phyloP scores from a whole-genome alignment of 2,113 vertebrate genomes.

The Stercorarius parasiticus region DNA sequence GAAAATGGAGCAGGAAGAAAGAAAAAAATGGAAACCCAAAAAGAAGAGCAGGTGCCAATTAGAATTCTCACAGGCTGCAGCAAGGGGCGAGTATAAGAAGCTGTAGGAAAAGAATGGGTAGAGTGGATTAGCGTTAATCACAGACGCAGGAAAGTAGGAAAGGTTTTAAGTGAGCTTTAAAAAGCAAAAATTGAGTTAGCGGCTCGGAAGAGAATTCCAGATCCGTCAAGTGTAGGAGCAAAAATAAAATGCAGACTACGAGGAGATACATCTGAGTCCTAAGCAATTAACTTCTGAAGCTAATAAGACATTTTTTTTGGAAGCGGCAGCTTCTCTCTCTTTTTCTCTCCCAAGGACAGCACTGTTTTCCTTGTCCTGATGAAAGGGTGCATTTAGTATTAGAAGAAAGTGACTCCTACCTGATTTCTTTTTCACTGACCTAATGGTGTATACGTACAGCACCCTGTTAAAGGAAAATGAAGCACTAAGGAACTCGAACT shows the following conservation, averaged over 20 bases:
- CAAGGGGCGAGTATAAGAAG: not conserved
- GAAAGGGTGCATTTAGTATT: not conserved
- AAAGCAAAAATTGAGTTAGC: constrained; percentile 23
- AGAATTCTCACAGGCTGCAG: constrained; percentile 39
- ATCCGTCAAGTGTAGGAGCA: not conserved
- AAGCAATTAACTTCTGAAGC: constrained; percentile 33
- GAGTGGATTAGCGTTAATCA: constrained; percentile 57
- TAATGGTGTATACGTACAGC: not conserved
- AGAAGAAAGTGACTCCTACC: not conserved
- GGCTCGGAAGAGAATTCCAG: constrained; percentile 28
- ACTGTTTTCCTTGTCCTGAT: not conserved
- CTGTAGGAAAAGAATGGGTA: constrained; percentile 4
- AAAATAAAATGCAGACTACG: constrained; percentile 4
- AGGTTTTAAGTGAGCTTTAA: constrained; percentile 55
- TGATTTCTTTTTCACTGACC: not conserved
- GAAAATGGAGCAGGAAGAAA: constrained; percentile 50
- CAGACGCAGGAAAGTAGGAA: constrained; percentile 10
- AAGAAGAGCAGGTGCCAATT: constrained; percentile 53
- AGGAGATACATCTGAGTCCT: not conserved
- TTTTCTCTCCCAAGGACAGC: not conserved
- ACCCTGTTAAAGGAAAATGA: not conserved
- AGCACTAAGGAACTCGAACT: not conserved
- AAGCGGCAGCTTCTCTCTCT: not conserved
- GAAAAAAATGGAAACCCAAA: constrained; percentile 24
- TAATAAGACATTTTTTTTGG: not conserved